Evolutionary conservation across 2,888 invertebrate species (phyloP).

Genomic region (Drosophila barbarae): DNA sequence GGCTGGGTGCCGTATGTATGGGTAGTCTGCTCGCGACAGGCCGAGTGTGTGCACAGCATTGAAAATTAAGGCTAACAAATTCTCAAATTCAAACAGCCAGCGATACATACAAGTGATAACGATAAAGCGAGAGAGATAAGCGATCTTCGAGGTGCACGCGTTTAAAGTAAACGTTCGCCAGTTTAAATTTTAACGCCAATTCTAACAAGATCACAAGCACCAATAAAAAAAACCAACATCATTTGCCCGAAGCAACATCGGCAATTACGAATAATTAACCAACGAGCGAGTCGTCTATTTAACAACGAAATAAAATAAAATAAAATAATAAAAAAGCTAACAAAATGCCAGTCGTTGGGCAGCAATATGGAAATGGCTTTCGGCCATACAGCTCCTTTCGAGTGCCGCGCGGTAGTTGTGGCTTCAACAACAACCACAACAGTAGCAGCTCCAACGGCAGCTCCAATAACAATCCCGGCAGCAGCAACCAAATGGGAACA

Average conservation of each 20-base stretch:
- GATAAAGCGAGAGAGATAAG: conserved; percentile 46
- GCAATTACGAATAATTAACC: conserved; percentile 48
- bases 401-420: conserved; percentile 72
- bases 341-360: conserved; percentile 79
- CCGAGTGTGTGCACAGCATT: conserved; percentile 68
- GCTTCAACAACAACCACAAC: conserved; percentile 40
- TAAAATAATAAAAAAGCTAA: conserved; percentile 41
- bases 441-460: conserved; percentile 29
- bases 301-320: conserved; percentile 30
- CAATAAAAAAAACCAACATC: conserved; percentile 28
- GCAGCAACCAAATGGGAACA: conserved; percentile 29
- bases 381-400: conserved; percentile 80
- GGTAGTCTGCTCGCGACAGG: conserved; percentile 34
- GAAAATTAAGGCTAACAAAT: conserved; percentile 45
- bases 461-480: conserved; percentile 36
- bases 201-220: conserved; percentile 28
- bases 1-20: conserved; percentile 14
- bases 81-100: conserved; percentile 35
- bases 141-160: conserved; percentile 60
- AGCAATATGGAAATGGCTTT: conserved; percentile 73
- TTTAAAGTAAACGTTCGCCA: conserved; percentile 67
- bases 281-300: conserved; percentile 37
- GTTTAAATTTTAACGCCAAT: conserved; percentile 68
- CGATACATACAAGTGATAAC: conserved; percentile 34
- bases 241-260: conserved; percentile 36